Conservation (phyloP, 2,888 invertebrate species). For the Idaea biselata region DNA sequence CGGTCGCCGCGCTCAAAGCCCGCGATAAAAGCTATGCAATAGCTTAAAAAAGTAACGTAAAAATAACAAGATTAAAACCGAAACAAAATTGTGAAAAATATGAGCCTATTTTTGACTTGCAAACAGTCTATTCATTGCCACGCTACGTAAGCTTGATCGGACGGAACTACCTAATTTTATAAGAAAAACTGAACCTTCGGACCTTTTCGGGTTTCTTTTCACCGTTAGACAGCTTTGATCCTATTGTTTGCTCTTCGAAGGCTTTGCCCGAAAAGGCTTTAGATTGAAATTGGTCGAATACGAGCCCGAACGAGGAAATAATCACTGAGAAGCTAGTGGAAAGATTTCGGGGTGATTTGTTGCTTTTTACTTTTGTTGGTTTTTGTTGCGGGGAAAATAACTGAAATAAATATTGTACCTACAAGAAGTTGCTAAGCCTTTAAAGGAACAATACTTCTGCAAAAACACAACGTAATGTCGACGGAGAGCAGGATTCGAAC, state of each 20-base stretch:
- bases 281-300: background rate
- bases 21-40: no score
- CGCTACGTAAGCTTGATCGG: background rate
- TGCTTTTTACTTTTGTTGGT: background rate
- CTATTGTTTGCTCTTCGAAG: background rate
- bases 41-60: no score
- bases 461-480: no score
- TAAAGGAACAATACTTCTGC: no score
- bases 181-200: background rate
- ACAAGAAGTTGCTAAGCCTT: no score
- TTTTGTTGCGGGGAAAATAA: background rate
- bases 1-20: no score
- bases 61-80: no score
- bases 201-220: background rate
- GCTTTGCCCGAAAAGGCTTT: background rate
- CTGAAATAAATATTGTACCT: no score
- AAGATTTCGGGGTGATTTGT: conserved; percentile 1
- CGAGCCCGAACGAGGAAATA: background rate
- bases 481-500: no score
- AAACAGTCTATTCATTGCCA: background rate
- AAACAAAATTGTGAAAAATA: no score
- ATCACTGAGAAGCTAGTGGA: background rate
- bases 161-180: background rate
- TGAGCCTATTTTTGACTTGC: background rate
- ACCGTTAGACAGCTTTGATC: background rate